Evolutionary conservation across 2,797 vertebrate genomes (phyloP).

Genomic region (Bradypodion ventrale): DNA sequence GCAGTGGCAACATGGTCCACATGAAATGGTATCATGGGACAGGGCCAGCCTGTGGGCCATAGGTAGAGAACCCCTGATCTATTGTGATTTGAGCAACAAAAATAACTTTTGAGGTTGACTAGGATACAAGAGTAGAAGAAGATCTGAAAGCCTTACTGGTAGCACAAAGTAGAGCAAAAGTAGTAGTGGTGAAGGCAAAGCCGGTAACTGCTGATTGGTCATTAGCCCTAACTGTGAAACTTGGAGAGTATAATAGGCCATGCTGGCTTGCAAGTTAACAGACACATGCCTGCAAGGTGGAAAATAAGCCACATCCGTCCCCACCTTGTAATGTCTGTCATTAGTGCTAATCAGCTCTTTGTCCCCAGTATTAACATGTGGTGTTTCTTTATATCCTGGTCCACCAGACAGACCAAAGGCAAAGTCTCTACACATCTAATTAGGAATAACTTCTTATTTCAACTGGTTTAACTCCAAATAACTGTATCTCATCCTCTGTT

Average conservation of each 20-base stretch:
- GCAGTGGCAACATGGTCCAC: too few species aligned
- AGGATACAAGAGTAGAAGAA: not conserved
- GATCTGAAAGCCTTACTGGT: not conserved
- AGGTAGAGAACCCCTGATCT: too few species aligned
- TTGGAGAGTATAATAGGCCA: not conserved
- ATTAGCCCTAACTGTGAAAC: not conserved
- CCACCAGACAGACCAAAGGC: not conserved
- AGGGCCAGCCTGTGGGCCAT: too few species aligned
- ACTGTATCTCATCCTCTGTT: not conserved
- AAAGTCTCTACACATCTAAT: not conserved
- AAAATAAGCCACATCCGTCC: not conserved
- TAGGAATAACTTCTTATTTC: not conserved
- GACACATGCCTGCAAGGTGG: not conserved
- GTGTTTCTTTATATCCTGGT: not conserved
- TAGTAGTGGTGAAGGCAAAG: not conserved
- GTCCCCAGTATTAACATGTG: not conserved
- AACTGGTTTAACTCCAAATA: not conserved
- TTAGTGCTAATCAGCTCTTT: not conserved
- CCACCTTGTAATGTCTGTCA: not conserved
- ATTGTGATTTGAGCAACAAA: slow-evolving; percentile 34
- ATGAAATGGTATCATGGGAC: too few species aligned
- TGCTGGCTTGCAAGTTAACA: not conserved
- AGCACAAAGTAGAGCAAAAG: not conserved
- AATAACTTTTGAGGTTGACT: not conserved
- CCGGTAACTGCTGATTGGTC: not conserved